These are phyloP conservation scores for Calonectris borealis DNA, from an alignment of 2,113 vertebrate species.

Conservation along the genomic window DNA sequence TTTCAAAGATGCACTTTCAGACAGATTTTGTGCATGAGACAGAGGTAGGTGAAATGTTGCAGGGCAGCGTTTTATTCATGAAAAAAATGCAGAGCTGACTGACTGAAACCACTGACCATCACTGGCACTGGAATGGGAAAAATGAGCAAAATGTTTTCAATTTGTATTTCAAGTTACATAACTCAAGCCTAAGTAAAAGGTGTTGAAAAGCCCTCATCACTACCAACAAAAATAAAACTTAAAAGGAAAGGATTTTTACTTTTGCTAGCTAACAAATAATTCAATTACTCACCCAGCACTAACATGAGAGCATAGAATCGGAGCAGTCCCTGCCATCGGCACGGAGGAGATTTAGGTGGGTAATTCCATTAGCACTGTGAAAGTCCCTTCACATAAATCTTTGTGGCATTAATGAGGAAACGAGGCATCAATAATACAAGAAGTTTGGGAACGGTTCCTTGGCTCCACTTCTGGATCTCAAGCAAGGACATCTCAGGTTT, in stretches of 20 bases:
- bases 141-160: not conserved
- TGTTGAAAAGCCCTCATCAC: not conserved
- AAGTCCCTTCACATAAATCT: constrained; percentile 27
- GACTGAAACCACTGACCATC: not conserved
- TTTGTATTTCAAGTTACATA: not conserved
- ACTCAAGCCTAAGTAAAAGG: not conserved
- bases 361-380: constrained; percentile 62
- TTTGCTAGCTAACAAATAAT: not conserved
- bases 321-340: not conserved
- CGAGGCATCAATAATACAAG: not conserved
- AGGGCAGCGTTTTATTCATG: not conserved
- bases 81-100: not conserved
- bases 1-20: constrained; percentile 20
- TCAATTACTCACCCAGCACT: not conserved
- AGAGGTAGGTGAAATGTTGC: not conserved
- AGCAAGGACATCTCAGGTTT: not conserved
- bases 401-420: constrained; percentile 12
- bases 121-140: not conserved
- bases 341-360: not conserved
- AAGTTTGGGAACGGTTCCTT: not conserved
- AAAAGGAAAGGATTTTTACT: not conserved
- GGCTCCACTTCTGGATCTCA: not conserved
- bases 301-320: not conserved
- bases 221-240: not conserved
- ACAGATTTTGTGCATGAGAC: not conserved